Evolutionary conservation across 2,113 vertebrate genomes (phyloP), one percentile per base, ranked within the genome.

Genomic region (Cyprinodon brontotheroides): DNA sequence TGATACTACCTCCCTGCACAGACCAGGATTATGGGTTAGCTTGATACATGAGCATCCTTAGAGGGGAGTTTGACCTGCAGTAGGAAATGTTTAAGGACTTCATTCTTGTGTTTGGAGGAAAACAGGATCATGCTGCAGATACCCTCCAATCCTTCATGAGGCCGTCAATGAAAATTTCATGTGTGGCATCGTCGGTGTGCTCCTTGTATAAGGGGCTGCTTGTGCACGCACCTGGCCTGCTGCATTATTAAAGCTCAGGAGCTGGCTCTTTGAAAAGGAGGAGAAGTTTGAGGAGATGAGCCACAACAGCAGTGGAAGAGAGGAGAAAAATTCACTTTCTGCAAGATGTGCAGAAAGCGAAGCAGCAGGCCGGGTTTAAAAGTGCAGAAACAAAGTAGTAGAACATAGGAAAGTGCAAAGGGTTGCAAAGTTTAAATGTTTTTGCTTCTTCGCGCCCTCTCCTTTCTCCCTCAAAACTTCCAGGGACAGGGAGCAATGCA

Each of bases 191-290:
- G 66, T 75, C 78, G 76, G 61, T 77, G 85, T 89, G 86, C 78
- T 74, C 62, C 75, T 81, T 86, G 84, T 77, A 68, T 82, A 84
- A 81, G 86, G 82, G 90, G 84, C 75, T 80, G 85, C 20, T 72
- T 87, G 90, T 90, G 87, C 65, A 45, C 78, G 91, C 92, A 92
- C 91, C 92, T 92, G 89, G 91, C 86, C 84, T 82, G 12, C 84
- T 94, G 90, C 92, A 94, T 94, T 94, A 94, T 94, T 94, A 79
- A 94, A 90, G 75, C 79, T 77, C 73, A 64, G 65, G 84, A 77
- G 80, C 85, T 37, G 59, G 79, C 77, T 84, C 80, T 68, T 39
- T 82, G 85, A 78, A 69, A 79, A 86, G 81, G 61, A 82, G 69
- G 82, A 73, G 72, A 85, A 83, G 80, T 88, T 88, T 65, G 75